Base-by-base conservation (phyloP, 2,797 vertebrate species). In the Peromyscus nudipes region DNA sequence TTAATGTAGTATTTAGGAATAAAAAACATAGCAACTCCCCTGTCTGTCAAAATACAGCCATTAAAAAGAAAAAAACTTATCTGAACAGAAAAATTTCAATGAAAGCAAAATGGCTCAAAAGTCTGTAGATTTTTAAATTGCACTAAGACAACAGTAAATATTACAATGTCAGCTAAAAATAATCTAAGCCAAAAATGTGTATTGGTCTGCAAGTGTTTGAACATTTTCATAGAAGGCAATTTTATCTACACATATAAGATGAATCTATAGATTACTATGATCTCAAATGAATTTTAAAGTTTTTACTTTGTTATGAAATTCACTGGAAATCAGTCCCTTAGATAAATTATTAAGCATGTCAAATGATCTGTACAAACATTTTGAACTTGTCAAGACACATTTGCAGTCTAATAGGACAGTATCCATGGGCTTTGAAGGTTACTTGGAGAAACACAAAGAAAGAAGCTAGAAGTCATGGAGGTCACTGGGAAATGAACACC, bases 251-350 rank as follows among this genome's bases (percentile, higher is more conserved):
- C 31, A 71, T 65, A 57, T 49, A 55, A n/a, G 13, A 75, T 1
- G 12, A 94, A 95, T 89, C 65, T 88, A 87, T 46, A 31, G 21
- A 96, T 92, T 77, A 83, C 6, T 67, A 73, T 19, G 21, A 76
- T 71, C 69, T 86, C 17, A 69, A 91, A 65, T 85, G n/a, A 46
- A 84, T 71, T 91, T 92, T 92, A 79, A 37, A 34, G 60, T 69
- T 90, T 91, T 91, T 75, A 93, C 92, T 91, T 92, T 90, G 83
- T 40, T 69, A 85, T 1, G 80, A 88, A 94, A 97, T 95, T 96
- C n/a, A 93, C 52, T 89, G 21, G 2, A 84, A 52, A 52, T 90
- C 7, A 31, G 13, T 67, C 49, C 37, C 57, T 82, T 93, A 34
- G 71, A 80, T 27, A 89, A 79, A 13, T 46, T 82, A 12, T 8